These are phyloP conservation scores for Scaptomyza polygonia DNA, from an alignment of 2,888 invertebrate genomes.

Conservation along the genomic window DNA sequence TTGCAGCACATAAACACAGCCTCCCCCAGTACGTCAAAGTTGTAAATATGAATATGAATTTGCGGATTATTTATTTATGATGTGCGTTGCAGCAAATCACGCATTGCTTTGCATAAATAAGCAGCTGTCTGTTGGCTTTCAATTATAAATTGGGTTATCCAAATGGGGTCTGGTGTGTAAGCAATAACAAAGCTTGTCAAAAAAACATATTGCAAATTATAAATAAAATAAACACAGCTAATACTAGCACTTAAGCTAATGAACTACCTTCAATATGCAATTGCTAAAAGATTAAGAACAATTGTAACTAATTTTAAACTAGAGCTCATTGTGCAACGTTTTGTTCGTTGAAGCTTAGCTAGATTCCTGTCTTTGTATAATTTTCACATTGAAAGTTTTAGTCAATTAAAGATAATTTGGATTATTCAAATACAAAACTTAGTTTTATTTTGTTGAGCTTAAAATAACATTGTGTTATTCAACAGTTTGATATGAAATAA, in stretches of 20 bases:
- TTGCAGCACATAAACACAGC: slow-evolving; percentile 26
- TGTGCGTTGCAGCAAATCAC: slow-evolving; percentile 31
- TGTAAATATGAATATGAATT: slow-evolving; percentile 36
- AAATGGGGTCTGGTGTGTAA: slow-evolving; percentile 29
- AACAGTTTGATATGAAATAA: no score
- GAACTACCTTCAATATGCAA: not conserved
- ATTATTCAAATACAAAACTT: slow-evolving; percentile 24
- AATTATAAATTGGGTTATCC: slow-evolving; percentile 62
- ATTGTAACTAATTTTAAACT: not conserved
- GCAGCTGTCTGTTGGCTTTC: slow-evolving; percentile 43
- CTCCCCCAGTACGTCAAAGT: slow-evolving; percentile 2
- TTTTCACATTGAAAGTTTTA: not conserved
- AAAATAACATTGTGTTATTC: not conserved
- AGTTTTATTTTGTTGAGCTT: slow-evolving; percentile 6
- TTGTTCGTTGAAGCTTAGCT: no score
- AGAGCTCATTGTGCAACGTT: not conserved
- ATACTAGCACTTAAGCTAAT: not conserved
- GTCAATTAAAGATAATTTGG: not conserved
- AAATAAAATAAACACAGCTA: slow-evolving; percentile 15
- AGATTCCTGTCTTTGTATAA: not conserved
- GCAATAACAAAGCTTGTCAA: slow-evolving; percentile 18
- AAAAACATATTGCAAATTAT: slow-evolving; percentile 29
- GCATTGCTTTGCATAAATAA: slow-evolving; percentile 53
- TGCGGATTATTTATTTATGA: slow-evolving; percentile 56
- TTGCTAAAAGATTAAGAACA: not conserved